Conservation (phyloP, 2,113 vertebrate genomes). For the Pangasianodon hypophthalmus region DNA sequence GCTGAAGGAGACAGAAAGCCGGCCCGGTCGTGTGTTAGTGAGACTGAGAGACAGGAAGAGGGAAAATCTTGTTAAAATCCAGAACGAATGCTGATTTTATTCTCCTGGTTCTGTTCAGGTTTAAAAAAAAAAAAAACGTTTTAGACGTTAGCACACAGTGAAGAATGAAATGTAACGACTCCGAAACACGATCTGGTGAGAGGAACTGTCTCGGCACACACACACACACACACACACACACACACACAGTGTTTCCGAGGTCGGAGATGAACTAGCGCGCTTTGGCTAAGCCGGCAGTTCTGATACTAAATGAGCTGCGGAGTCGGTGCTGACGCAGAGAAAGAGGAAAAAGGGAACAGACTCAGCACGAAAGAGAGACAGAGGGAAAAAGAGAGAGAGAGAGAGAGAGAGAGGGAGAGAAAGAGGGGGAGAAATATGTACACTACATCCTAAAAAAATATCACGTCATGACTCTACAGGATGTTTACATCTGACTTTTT, state of each 20-base stretch:
- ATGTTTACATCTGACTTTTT: neutral
- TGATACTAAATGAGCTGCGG: neutral
- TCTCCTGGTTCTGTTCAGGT: neutral
- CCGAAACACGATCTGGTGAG: slow-evolving; percentile 28
- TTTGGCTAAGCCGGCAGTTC: slow-evolving; percentile 11
- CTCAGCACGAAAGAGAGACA: neutral
- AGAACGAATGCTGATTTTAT: slow-evolving; percentile 6
- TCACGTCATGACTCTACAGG: too few relatives aligned
- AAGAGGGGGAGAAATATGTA: neutral
- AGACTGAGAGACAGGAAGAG: neutral
- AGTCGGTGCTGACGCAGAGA: neutral
- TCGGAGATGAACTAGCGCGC: neutral
- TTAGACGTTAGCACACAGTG: neutral
- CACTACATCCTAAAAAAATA: neutral
- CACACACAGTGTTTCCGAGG: neutral
- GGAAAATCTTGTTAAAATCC: neutral
- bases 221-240: slow-evolving; percentile 19
- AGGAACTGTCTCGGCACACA: slow-evolving; percentile 23
- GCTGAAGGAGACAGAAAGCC: neutral
- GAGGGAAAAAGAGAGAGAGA: slow-evolving; percentile 21
- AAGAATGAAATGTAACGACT: slow-evolving; percentile 5
- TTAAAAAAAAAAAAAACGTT: neutral
- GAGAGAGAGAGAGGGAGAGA: slow-evolving; percentile 16
- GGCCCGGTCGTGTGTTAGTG: neutral
- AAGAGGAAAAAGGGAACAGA: slow-evolving; percentile 9